Evolutionary conservation across 2,797 vertebrate genomes (phyloP).

Genomic region (Sebastes steindachneri): DNA sequence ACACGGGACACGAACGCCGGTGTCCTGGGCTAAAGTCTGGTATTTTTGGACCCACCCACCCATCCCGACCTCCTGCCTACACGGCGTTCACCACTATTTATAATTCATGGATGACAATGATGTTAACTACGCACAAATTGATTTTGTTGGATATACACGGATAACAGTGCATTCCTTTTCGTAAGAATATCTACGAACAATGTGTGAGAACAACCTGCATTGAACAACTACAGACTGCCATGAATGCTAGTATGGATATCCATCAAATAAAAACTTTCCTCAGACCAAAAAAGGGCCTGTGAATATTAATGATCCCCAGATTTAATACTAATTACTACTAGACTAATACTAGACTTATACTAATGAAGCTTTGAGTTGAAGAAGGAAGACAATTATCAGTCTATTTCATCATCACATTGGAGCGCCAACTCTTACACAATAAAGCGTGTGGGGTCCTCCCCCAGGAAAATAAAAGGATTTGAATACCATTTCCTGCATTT

Average conservation of each 20-base stretch:
- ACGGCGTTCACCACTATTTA: no score
- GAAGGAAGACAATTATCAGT: not conserved
- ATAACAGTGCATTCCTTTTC: no score
- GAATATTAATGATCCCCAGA: not conserved
- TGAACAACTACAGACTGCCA: not conserved
- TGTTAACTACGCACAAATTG: no score
- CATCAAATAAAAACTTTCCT: not conserved
- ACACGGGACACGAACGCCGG: no score
- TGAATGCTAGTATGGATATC: not conserved
- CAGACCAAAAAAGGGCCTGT: not conserved
- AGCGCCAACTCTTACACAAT: not conserved
- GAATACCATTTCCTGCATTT: not conserved
- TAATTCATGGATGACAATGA: no score
- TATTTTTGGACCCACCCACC: no score
- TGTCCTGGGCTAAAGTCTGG: no score
- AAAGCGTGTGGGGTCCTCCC: not conserved
- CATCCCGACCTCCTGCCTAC: no score
- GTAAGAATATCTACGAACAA: accelerated
- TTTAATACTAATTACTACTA: not conserved
- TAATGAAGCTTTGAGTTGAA: slow-evolving; percentile 9
- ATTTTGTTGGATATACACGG: no score
- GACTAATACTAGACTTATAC: not conserved
- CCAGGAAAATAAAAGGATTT: not conserved
- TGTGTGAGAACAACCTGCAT: no score
- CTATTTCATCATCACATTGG: not conserved